Conservation (phyloP, 2,888 invertebrate genomes). For the Lucinisca nassula region DNA sequence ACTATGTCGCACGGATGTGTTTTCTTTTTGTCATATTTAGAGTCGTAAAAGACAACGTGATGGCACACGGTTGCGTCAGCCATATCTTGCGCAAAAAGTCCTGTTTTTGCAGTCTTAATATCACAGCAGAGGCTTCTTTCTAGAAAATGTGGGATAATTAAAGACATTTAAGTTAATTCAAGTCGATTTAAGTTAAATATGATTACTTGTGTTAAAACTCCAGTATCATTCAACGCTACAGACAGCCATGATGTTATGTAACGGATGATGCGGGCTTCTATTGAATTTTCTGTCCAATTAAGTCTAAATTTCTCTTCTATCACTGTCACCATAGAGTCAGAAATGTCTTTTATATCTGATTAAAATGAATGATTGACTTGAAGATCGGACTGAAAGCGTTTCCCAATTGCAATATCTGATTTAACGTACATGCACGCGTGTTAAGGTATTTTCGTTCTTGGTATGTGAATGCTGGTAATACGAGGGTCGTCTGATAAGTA, state of each 20-base stretch:
- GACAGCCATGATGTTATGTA: neutral
- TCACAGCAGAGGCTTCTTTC: no score
- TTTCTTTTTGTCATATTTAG: no score
- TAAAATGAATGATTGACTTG: neutral
- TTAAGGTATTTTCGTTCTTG: no score
- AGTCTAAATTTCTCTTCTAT: neutral
- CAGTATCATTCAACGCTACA: neutral
- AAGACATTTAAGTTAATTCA: neutral
- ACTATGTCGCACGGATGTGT: no score
- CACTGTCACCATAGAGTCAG: neutral
- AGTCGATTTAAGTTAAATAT: neutral
- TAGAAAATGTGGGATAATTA: neutral
- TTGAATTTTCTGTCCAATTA: constrained; percentile 8
- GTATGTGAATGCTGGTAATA: no score
- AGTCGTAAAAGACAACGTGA: no score
- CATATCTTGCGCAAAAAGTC: no score
- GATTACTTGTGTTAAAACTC: neutral
- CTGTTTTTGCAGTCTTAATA: no score
- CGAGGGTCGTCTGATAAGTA: no score
- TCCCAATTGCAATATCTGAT: neutral
- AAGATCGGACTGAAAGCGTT: neutral
- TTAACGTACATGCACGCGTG: constrained; percentile 3
- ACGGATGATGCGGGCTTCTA: neutral
- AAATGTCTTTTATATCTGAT: constrained; percentile 1
- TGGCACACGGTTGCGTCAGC: no score